phyloP scores from a whole-genome alignment of 1,140 invertebrate species.

The Triops longicaudatus region DNA sequence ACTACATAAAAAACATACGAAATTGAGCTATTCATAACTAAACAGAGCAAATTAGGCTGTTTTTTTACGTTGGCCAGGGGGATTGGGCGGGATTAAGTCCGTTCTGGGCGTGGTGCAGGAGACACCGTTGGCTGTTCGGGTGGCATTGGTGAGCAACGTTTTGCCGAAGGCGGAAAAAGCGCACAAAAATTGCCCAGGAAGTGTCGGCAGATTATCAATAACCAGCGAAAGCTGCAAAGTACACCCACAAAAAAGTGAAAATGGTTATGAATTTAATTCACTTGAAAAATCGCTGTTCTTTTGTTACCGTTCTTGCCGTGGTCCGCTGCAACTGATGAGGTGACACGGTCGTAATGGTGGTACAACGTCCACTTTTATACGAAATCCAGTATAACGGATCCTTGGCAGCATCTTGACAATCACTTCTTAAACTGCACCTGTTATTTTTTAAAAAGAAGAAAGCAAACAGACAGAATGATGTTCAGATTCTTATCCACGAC shows the following conservation, averaged over 20 bases:
- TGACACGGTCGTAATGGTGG: slow-evolving; percentile 83
- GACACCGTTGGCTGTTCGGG: slow-evolving; percentile 75
- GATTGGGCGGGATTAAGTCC: slow-evolving; percentile 80
- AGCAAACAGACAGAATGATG: neutral
- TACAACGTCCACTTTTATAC: slow-evolving; percentile 90
- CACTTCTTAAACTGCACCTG: slow-evolving; percentile 75
- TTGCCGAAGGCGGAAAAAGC: slow-evolving; percentile 87
- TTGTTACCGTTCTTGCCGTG: slow-evolving; percentile 69
- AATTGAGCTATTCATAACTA: no score
- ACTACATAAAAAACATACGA: neutral
- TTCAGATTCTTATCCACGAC: neutral
- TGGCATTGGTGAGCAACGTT: slow-evolving; percentile 80
- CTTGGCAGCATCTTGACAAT: slow-evolving; percentile 82
- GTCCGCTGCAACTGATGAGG: slow-evolving; percentile 86
- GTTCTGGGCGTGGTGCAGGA: slow-evolving; percentile 90
- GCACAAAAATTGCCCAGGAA: slow-evolving; percentile 81
- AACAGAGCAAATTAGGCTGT: neutral
- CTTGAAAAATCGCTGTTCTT: neutral
- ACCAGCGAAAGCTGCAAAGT: slow-evolving; percentile 61
- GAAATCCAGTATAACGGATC: slow-evolving; percentile 92
- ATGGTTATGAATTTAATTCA: no score
- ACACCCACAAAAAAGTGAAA: no score
- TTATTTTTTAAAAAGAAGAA: slow-evolving; percentile 31
- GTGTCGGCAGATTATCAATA: slow-evolving; percentile 84
- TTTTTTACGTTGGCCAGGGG: slow-evolving; percentile 69